phyloP scores from a whole-genome alignment of 2,113 vertebrate species.

The Drymodes brunneopygia region DNA sequence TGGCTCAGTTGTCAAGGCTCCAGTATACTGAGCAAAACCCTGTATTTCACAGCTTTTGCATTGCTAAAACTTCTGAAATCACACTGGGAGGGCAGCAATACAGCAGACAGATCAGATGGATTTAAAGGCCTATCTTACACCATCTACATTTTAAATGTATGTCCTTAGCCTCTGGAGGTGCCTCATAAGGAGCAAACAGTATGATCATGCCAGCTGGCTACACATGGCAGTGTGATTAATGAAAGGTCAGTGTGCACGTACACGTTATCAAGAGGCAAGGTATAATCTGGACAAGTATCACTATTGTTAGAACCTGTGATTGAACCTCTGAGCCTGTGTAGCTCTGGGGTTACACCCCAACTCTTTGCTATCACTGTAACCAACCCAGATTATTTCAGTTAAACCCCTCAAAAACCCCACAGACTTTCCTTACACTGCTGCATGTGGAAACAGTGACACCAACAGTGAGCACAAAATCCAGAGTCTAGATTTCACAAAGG shows the following conservation, averaged over 20 bases:
- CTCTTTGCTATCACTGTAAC: neutral
- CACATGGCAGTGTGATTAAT: neutral
- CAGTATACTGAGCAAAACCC: neutral
- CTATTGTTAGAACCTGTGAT: neutral
- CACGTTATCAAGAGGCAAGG: neutral
- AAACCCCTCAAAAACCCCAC: neutral
- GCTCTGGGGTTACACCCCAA: neutral
- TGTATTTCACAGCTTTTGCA: neutral
- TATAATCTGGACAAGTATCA: neutral
- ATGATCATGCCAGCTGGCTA: neutral
- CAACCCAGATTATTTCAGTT: neutral
- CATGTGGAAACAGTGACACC: neutral
- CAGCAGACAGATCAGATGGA: neutral
- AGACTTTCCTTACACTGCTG: neutral
- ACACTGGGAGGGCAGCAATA: neutral
- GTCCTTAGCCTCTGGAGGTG: neutral
- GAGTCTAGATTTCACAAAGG: neutral
- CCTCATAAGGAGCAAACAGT: neutral
- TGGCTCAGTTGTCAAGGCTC: neutral
- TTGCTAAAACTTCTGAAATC: neutral
- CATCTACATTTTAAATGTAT: neutral
- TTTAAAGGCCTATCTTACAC: neutral
- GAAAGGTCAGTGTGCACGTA: neutral
- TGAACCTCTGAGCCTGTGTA: neutral
- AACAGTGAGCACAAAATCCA: neutral